Conservation (phyloP, 1,140 invertebrate genomes). For the Dinothrombium tinctorium region DNA sequence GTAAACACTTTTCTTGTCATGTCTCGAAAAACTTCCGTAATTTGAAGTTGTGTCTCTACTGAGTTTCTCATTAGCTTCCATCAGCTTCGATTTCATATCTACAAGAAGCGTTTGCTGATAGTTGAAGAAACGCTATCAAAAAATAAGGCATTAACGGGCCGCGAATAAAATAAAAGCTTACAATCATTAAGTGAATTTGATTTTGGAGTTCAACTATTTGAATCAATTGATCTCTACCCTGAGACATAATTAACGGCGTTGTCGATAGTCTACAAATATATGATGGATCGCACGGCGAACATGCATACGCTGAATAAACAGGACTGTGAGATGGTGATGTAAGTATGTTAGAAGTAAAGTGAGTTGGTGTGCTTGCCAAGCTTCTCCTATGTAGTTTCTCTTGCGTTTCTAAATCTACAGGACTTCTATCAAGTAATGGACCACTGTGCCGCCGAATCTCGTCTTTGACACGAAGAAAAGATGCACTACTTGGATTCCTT, state of each 20-base stretch:
- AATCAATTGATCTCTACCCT: conserved; percentile 1
- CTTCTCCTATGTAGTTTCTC: neutral
- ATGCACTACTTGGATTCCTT: neutral
- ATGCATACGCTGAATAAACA: neutral
- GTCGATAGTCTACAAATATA: neutral
- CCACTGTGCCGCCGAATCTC: neutral
- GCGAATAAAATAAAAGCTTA: neutral
- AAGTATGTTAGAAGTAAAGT: neutral
- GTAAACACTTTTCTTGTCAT: conserved; percentile 19
- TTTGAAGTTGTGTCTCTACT: conserved; percentile 5
- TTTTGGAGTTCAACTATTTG: conserved; percentile 5
- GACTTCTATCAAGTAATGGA: neutral
- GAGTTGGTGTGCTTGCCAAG: neutral
- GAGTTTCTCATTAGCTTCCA: neutral
- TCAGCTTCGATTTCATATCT: neutral
- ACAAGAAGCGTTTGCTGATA: conserved; percentile 2
- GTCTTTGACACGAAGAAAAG: neutral
- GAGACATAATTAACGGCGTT: conserved; percentile 1
- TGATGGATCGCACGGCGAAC: conserved; percentile 1
- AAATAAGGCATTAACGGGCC: neutral
- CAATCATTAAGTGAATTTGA: conserved; percentile 1
- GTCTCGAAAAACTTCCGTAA: neutral
- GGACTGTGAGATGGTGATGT: neutral
- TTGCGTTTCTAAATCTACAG: neutral
- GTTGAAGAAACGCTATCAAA: neutral